These are phyloP conservation scores for Tetrao urogallus DNA, from an alignment of 2,113 vertebrate genomes.

Conservation along the genomic window DNA sequence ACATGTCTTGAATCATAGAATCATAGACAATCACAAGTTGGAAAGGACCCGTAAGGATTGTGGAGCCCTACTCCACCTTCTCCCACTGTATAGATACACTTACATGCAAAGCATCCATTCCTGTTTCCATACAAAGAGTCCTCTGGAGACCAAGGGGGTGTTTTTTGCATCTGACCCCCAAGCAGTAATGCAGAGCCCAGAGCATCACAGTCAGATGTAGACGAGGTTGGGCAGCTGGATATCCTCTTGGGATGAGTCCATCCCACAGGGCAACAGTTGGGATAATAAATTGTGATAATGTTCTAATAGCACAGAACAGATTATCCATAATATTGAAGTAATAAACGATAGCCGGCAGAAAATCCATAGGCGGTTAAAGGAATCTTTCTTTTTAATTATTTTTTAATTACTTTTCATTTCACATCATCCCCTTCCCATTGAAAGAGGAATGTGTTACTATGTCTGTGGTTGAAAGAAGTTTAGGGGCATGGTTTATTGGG, in stretches of 20 bases:
- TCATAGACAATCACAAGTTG: too few species aligned
- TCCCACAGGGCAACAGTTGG: background rate
- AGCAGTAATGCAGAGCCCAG: background rate
- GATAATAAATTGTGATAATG: background rate
- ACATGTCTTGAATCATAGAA: background rate
- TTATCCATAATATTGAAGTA: background rate
- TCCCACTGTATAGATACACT: background rate
- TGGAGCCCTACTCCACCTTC: background rate
- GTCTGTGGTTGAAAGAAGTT: background rate
- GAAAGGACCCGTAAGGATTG: too few species aligned
- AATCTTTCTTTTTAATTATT: background rate
- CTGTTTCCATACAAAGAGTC: background rate
- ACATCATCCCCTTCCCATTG: background rate
- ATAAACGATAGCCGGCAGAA: background rate
- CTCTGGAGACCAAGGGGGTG: accelerated
- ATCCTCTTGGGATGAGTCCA: background rate
- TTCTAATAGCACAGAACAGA: background rate
- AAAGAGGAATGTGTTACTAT: background rate
- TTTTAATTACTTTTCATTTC: background rate
- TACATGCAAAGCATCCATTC: background rate
- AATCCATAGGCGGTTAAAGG: background rate
- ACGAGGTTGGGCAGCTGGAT: background rate
- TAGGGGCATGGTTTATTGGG: too few species aligned
- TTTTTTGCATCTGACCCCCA: background rate
- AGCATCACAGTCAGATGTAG: background rate